These are phyloP conservation scores for Phrynosoma blainvillii DNA, from an alignment of 2,113 vertebrate genomes.

Conservation along the genomic window DNA sequence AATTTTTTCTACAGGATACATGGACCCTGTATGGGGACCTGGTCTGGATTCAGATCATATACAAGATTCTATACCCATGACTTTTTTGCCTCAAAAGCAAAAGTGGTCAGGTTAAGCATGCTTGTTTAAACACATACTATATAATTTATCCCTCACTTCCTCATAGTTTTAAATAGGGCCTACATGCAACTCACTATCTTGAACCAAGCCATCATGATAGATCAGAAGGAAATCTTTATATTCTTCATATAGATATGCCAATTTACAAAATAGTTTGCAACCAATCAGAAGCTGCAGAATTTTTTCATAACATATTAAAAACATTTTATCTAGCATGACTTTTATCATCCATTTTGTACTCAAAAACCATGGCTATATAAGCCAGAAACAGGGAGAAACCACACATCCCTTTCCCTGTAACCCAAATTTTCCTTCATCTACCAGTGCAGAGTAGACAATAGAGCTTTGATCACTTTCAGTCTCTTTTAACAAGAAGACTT, in stretches of 20 bases:
- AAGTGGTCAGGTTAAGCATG: background rate
- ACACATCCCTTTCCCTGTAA: constrained; percentile 53
- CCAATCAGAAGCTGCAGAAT: background rate
- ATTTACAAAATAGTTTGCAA: background rate
- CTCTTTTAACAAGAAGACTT: constrained; percentile 70
- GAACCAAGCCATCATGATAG: background rate
- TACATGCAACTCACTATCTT: background rate
- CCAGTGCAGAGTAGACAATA: constrained; percentile 61
- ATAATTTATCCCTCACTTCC: background rate
- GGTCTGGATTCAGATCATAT: background rate
- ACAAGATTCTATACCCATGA: background rate
- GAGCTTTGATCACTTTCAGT: constrained; percentile 68
- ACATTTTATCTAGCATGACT: background rate
- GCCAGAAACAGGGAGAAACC: constrained; percentile 56
- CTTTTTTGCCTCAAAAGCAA: background rate
- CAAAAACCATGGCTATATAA: constrained; percentile 15
- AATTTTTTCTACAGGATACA: too few species aligned
- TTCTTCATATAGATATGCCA: background rate
- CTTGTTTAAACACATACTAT: background rate
- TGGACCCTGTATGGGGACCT: background rate
- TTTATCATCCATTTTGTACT: constrained; percentile 22
- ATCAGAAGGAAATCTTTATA: background rate
- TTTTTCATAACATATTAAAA: constrained; percentile 18
- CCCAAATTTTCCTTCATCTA: constrained; percentile 57
- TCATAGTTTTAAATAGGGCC: background rate